phyloP scores from a whole-genome alignment of 2,113 vertebrate species.

The Gorsachius goisagi region DNA sequence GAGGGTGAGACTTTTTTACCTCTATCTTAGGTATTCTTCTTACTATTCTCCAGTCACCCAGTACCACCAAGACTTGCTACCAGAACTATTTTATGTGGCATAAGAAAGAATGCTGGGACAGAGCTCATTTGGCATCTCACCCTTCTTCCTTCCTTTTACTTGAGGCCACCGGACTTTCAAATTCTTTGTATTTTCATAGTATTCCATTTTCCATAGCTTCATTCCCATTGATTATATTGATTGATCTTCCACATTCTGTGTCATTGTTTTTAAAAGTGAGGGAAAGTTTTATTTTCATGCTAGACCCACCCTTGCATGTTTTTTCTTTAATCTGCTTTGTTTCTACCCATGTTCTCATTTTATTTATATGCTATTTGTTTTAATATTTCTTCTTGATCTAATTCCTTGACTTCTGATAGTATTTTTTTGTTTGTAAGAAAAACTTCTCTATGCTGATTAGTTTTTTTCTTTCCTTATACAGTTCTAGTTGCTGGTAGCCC shows the following conservation, averaged over 20 bases:
- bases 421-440: background rate
- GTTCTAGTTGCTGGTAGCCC: background rate
- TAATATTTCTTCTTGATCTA: background rate
- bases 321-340: background rate
- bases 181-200: background rate
- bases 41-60: background rate
- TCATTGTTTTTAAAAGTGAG: background rate
- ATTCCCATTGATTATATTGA: background rate
- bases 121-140: background rate
- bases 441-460: background rate
- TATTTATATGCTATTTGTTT: background rate
- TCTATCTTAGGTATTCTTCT: background rate
- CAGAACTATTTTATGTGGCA: background rate
- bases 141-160: background rate
- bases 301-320: background rate
- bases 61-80: background rate
- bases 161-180: background rate
- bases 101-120: background rate
- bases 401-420: background rate
- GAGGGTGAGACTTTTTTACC: background rate
- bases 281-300: background rate
- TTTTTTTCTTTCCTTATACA: background rate
- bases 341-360: background rate
- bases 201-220: background rate
- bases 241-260: background rate